These are phyloP conservation scores for Lepisosteus osseus DNA, from an alignment of 2,113 vertebrate genomes.

Conservation along the genomic window DNA sequence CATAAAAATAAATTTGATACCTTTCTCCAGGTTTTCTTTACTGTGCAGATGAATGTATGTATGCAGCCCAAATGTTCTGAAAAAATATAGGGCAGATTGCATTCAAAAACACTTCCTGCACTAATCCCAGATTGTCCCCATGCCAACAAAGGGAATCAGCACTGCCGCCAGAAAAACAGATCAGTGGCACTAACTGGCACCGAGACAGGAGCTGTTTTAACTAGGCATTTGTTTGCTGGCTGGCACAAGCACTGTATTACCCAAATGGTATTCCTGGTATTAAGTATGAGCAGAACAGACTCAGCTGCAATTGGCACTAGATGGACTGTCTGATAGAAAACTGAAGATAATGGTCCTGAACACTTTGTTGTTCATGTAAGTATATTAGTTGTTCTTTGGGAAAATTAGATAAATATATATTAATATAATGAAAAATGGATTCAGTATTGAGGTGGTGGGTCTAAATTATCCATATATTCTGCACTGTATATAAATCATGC, in stretches of 20 bases:
- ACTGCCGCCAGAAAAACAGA: background rate
- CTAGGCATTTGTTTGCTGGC: background rate
- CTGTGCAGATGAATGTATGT: background rate
- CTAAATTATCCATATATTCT: too few relatives aligned
- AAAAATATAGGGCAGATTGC: slow-evolving; percentile 1
- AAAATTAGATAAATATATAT: too few relatives aligned
- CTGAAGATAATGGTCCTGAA: background rate
- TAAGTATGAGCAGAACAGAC: background rate
- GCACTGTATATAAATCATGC: too few relatives aligned
- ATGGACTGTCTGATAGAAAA: background rate
- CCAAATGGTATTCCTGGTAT: background rate
- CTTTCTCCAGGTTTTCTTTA: background rate
- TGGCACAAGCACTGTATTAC: background rate
- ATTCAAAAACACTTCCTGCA: slow-evolving; percentile 10
- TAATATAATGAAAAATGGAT: too few relatives aligned
- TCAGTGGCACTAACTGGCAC: slow-evolving; percentile 1
- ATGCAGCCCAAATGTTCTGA: background rate
- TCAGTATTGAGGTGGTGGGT: too few relatives aligned
- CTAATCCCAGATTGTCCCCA: slow-evolving; percentile 3
- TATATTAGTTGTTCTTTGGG: too few relatives aligned
- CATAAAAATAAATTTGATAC: slow-evolving; percentile 10
- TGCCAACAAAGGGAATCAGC: background rate
- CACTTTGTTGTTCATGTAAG: too few relatives aligned
- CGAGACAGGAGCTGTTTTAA: background rate
- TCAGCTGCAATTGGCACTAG: background rate